phyloP scores from a whole-genome alignment of 2,888 invertebrate genomes.

The Zaprionus lineosus region DNA sequence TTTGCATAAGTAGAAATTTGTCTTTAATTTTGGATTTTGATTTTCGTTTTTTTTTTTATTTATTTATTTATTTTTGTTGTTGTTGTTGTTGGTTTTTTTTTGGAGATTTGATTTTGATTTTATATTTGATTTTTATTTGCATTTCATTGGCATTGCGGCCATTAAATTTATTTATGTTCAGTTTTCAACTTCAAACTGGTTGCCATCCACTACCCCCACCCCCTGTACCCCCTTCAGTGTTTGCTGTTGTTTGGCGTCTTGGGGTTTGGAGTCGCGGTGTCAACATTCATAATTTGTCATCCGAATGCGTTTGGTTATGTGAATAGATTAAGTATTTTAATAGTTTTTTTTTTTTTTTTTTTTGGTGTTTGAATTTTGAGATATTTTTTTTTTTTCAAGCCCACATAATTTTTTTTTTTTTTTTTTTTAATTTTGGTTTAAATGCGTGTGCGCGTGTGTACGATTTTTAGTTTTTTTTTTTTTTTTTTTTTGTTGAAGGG shows the following conservation, averaged over 20 bases:
- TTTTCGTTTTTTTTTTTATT: conserved; percentile 36
- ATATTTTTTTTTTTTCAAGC: conserved; percentile 26
- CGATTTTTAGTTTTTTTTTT: conserved; percentile 24
- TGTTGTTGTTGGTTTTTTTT: no score
- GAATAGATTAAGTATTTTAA: conserved; percentile 58
- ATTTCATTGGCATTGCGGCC: conserved; percentile 72
- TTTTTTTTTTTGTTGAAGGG: conserved; percentile 32
- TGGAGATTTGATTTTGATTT: conserved; percentile 29
- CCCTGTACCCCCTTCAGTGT: no score
- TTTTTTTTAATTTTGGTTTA: conserved; percentile 12
- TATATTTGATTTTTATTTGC: conserved; percentile 63
- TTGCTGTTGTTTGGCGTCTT: conserved; percentile 64
- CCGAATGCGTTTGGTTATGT: conserved; percentile 67
- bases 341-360: conserved; percentile 25
- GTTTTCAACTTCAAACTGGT: conserved; percentile 63
- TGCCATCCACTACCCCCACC: conserved; percentile 32
- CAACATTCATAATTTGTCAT: conserved; percentile 69
- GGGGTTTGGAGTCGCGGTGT: conserved; percentile 38
- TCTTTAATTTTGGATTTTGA: no score
- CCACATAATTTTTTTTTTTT: conserved; percentile 30
- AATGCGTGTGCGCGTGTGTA: conserved; percentile 1
- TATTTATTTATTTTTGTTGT: no score
- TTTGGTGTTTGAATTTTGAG: conserved; percentile 16
- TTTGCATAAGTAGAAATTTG: conserved; percentile 78
- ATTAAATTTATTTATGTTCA: conserved; percentile 67